Base-by-base conservation (phyloP, 1,140 invertebrate species). In the Drosophila asahinai region DNA sequence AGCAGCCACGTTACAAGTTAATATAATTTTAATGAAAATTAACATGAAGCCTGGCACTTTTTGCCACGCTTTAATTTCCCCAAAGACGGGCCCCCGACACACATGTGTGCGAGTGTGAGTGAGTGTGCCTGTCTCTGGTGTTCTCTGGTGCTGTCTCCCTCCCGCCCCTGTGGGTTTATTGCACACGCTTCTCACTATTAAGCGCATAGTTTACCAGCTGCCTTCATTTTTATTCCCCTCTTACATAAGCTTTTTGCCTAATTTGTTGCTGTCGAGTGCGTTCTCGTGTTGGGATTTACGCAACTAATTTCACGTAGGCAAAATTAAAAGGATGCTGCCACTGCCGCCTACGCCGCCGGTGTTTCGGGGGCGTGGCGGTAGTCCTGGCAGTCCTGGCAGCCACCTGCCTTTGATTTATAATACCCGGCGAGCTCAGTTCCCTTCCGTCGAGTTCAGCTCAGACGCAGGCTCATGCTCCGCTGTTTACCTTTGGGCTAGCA, bases 11-110 rank as follows among this genome's bases (percentile, higher is more conserved):
- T 90, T 89, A 86, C 86, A 89, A 89, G 86, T 89, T 89, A 89
- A 89, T 89, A 89, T 89, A 89, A 89, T 89, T 89, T 89, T 89
- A 89, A 89, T 89, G 86, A 89, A 89, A 89, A 89, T 89, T 89
- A 89, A 89, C 86, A 89, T 89, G 86, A 90, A 87, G 86, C 84
- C 70, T 76, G 81, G 84, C 86, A 84, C 84, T 89, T 89, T 87
- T 90, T 90, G 75, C 75, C 81, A 89, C 78, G 81, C 86, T 89
- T 89, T 86, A 90, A 89, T 89, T 89, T 89, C 86, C 86, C 86
- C 80, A 86, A 86, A 86, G 86, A 86, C 86, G 71, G 52, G 25
- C 55, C 62, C 72, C 77, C 65, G 36, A 40, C 54, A 48, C 60
- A 54, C 42, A n/a, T 58, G 27, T 48, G 40, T 63, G 33, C 55